Percentiles rank a stretch among this genome's conserved stretches.
Evolutionary conservation across 1,140 invertebrate genomes (phyloP).

Genomic region (Polyergus mexicanus): DNA sequence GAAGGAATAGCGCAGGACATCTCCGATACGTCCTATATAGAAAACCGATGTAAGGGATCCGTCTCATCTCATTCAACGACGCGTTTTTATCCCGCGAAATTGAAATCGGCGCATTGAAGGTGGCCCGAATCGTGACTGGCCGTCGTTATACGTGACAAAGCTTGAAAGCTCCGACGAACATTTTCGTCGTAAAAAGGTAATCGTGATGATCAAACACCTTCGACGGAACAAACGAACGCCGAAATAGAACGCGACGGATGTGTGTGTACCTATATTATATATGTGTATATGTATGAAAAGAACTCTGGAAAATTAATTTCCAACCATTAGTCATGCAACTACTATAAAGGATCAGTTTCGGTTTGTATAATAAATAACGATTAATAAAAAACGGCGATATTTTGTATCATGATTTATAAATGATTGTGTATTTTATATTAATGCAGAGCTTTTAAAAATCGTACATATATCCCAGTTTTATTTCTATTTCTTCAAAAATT

Average conservation of each 20-base stretch:
- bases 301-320: slow-evolving; percentile 35
- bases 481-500: slow-evolving; percentile 6
- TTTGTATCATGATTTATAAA: no score
- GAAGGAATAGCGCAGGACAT: slow-evolving; percentile 32
- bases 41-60: slow-evolving; percentile 43
- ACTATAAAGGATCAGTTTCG: not conserved
- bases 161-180: slow-evolving; percentile 31
- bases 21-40: slow-evolving; percentile 22
- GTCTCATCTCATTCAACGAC: slow-evolving; percentile 38
- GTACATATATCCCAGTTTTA: not conserved
- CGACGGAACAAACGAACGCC: slow-evolving; percentile 15
- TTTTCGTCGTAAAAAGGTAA: slow-evolving; percentile 51
- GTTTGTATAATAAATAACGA: not conserved
- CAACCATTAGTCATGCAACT: not conserved
- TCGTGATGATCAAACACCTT: slow-evolving; percentile 44
- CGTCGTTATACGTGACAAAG: slow-evolving; percentile 49
- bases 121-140: slow-evolving; percentile 23
- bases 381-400: not conserved
- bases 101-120: slow-evolving; percentile 56
- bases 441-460: slow-evolving; percentile 1
- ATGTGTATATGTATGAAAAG: not conserved
- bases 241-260: not conserved
- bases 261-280: no score
- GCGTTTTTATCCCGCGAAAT: slow-evolving; percentile 60
- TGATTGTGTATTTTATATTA: not conserved